Evolutionary conservation across 2,888 invertebrate species (phyloP), one percentile per base, ranked within the genome.

Genomic region (Diplazon laetatorius): DNA sequence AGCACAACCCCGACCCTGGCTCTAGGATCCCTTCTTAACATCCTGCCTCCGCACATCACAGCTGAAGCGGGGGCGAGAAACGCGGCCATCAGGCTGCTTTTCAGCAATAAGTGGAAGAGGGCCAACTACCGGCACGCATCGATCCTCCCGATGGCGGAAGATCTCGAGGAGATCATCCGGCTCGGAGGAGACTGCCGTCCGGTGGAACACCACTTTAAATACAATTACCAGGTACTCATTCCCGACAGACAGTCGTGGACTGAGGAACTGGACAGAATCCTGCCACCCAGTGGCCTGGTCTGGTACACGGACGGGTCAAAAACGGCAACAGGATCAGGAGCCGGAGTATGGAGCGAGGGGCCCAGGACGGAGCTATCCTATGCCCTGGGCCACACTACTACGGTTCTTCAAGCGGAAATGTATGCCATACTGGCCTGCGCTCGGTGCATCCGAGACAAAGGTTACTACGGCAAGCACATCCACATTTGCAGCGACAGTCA

Each of bases 401-500:
- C 75, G 12, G 55, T 44, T 2, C 37, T 75, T 2, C 75, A 63
- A 9, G 55, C 60, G 9, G 74, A 59, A 48, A 0, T 55, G 2
- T 2, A 20, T 6, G 68, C 60, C 16, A 22, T 74, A 10, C 20
- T 10, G 9, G 48, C 52, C 1, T 74, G 68, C 18, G 68, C 59
- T 10, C 10, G 20, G 3, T 0, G 1, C 0, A 35, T 57, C 10
- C 48, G 46, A 5, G 0, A 37, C 1, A 60, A 25, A 10, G 52
- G 18, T 10, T 55, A 73, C 35, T 30, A 8, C 3, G 20, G 42
- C 22, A 57, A 76, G n/a, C 69, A 69, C 16, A 63, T 80, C 18
- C 75, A 74, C 25, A 74, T 75, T 2, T 74, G 74, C 35, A 57
- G 70, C 14, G 74, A 69, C 65, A 78, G 70, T 46, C 30, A 52